Base-by-base conservation (phyloP, 2,113 vertebrate species). In the Hiodon alosoides region DNA sequence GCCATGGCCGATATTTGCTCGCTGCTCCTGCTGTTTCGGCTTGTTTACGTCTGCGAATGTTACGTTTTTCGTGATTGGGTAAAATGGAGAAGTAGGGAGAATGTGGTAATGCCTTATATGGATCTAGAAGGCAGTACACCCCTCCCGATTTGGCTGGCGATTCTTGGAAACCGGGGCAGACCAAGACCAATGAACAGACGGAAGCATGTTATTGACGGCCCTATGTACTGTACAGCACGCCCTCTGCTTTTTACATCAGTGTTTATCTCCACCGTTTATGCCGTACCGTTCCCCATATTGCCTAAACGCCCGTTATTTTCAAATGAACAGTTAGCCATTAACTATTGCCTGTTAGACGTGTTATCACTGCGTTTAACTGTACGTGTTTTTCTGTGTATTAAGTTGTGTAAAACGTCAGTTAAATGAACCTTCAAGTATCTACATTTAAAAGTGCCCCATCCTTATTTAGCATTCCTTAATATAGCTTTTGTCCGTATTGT, bases 101-200 rank as follows among this genome's bases (percentile, higher is more conserved):
- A 79, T 53, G 76, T 74, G 47, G 52, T 62, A n/a, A 11, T 55
- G 58, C 83, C 78, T 79, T 77, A 81, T 85, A 61, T 78, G 81
- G 83, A 53, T 50, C 67, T 17, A 55, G 73, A 77, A 72, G 80
- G 46, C 11, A 13, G 72, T 69, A 72, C 71, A 66, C 53, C 69
- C 10, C 47, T 67, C 57, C 68, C 67, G 13, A 3, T 54, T 77
- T 76, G 74, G 54, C 55, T 55, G 14, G 77, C 76, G 81, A 81
- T 81, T 83, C 80, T 76, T 83, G 72, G 78, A 83, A 84, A 80
- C 81, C 16, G 60, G 64, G 73, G 81, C 67, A 75, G 67, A 72
- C 70, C 7, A 46, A 67, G 69, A 52, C 83, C 79, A 81, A 83
- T 84, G 51, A 77, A 11, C 51, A 16, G 16, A 17, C 55, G 8